phyloP scores from a whole-genome alignment of 2,113 vertebrate species.

The Accipiter cooperii region DNA sequence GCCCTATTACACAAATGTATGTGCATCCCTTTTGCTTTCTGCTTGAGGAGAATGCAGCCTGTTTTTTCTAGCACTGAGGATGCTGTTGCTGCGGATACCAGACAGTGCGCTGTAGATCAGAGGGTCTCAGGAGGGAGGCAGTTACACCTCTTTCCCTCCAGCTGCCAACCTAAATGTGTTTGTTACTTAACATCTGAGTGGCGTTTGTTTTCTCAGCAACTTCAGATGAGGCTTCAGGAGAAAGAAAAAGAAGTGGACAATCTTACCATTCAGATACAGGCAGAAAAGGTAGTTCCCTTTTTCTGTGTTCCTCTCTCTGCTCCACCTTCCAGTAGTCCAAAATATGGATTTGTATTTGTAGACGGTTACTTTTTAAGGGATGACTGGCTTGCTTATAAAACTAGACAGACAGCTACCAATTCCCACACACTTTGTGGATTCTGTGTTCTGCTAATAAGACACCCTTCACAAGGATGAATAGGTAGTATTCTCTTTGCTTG shows the following conservation, averaged over 20 bases:
- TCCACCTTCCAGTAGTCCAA: neutral
- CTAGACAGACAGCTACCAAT: neutral
- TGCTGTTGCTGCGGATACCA: neutral
- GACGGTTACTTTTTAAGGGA: neutral
- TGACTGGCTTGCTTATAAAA: neutral
- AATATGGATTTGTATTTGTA: neutral
- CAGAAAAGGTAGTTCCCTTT: conserved; percentile 79
- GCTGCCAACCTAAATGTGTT: neutral
- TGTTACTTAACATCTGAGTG: neutral
- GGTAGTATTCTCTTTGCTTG: neutral
- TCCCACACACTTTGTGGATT: neutral
- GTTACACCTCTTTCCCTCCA: neutral
- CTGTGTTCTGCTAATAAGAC: neutral
- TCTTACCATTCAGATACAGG: conserved; percentile 73
- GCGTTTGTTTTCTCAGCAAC: conserved; percentile 68
- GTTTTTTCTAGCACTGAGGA: neutral
- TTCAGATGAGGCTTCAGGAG: conserved; percentile 81
- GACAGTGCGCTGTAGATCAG: neutral
- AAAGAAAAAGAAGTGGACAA: conserved; percentile 79
- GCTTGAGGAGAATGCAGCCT: neutral
- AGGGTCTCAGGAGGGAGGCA: neutral
- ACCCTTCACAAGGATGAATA: neutral
- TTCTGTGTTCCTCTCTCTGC: neutral
- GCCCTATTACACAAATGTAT: neutral
- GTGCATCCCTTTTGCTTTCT: neutral